Conservation (phyloP, 1,140 invertebrate species). For the Harlomillsia oculata region DNA sequence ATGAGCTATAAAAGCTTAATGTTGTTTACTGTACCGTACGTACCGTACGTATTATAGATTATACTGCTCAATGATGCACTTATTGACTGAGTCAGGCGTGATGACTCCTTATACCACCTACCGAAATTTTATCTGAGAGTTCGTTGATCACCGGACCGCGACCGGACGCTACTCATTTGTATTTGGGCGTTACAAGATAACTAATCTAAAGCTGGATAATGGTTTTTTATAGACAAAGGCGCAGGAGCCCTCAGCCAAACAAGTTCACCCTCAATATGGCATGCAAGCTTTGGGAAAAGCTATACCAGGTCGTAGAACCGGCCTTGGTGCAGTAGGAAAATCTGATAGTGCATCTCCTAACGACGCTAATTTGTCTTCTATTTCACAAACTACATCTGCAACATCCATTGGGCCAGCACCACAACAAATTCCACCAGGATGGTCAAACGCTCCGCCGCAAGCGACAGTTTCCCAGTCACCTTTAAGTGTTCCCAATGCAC, state of each 20-base stretch:
- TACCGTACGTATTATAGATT: too few species aligned
- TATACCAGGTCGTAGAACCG: slow-evolving; percentile 28
- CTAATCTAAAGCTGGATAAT: too few species aligned
- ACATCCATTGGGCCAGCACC: slow-evolving; percentile 6
- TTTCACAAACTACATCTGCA: slow-evolving; percentile 4
- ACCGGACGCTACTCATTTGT: too few species aligned
- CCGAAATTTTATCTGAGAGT: too few species aligned
- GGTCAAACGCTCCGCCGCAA: slow-evolving; percentile 11
- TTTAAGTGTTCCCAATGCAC: slow-evolving; percentile 22
- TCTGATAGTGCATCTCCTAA: slow-evolving; percentile 19
- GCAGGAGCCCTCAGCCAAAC: slow-evolving; percentile 29
- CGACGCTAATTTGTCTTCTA: slow-evolving; percentile 11
- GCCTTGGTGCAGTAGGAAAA: slow-evolving; percentile 14
- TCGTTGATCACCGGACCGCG: too few species aligned
- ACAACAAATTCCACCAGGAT: slow-evolving; percentile 26
- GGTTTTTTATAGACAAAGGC: slow-evolving; percentile 26
- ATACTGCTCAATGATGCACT: too few species aligned
- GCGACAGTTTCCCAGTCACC: slow-evolving; percentile 14
- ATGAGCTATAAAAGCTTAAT: too few species aligned
- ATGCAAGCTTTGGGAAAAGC: slow-evolving; percentile 35
- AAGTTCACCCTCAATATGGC: slow-evolving; percentile 33
- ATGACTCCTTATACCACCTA: too few species aligned
- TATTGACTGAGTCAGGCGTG: too few species aligned
- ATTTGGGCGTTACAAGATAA: too few species aligned
- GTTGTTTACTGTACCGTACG: too few species aligned